Evolutionary conservation across 2,113 vertebrate species (phyloP), one percentile per base, ranked within the genome.

Genomic region (Acrocephalus kingi): DNA sequence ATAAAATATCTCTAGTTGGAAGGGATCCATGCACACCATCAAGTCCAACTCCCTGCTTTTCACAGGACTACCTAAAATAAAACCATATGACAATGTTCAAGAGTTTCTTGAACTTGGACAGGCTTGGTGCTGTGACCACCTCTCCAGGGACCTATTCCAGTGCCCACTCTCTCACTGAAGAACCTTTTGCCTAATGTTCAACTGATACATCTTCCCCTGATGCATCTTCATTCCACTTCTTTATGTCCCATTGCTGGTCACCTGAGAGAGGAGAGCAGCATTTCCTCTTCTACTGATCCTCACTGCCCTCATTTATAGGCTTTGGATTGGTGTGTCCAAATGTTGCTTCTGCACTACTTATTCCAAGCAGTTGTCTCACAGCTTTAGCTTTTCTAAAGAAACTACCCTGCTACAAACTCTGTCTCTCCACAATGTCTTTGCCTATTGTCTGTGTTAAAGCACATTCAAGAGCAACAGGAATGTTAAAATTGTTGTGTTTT

Each of bases 211-310:
- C 15, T 59, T 54, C 13, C 9, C 7, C 31, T 51, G 24, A 41
- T 0, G 1, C 28, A 64, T 28, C 27, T 39, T 59, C 22, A 12
- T 66, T 66, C 33, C 7, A 2, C 51, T 81, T 59, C 22, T 28
- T 16, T 2, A 1, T 31, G 11, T 51, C 18, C 33, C 16, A 0
- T 45, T 0, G 0, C 21, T 84, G 35, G 6, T 35, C 12, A 63
- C 39, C 9, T 30, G 43, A 54, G 35, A 72, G 27, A 54, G 33
- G 28, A 84, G 15, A 31, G 14, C 37, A 75, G 13, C 7, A 61
- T 11, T 10, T 43, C 4, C 8, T 10, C 3, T 13, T 37, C 8
- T 2, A 2, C 62, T 78, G 61, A 22, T 2, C 13, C 8, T 3
- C 3, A 2, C 16, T 45, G 25, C 39, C 30, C 22, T 69, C 19